These are phyloP conservation scores for Trissoscelio sp. DNA, from an alignment of 2,888 invertebrate species.

Conservation along the genomic window DNA sequence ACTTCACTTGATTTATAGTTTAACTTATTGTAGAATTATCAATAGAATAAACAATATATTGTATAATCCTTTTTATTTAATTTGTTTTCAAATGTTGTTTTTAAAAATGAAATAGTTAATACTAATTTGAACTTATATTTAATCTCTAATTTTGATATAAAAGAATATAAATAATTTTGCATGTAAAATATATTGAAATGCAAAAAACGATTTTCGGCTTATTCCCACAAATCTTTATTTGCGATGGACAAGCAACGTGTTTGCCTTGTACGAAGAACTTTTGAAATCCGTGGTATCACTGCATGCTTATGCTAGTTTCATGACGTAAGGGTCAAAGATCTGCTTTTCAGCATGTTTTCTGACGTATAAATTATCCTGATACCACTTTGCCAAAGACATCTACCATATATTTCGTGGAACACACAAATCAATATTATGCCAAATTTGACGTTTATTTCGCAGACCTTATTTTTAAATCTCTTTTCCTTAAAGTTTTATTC, in stretches of 20 bases:
- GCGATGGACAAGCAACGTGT: constrained; percentile 39
- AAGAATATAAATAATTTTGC: too few species aligned
- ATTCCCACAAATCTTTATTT: constrained; percentile 21
- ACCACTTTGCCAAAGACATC: constrained; percentile 23
- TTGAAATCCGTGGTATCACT: constrained; percentile 37
- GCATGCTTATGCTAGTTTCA: constrained; percentile 41
- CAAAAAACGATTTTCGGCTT: too few species aligned
- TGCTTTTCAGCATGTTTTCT: constrained; percentile 59
- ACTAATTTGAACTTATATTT: too few species aligned
- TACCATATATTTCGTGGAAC: constrained; percentile 10
- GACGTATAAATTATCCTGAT: constrained; percentile 68
- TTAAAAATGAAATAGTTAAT: too few species aligned
- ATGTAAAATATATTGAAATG: too few species aligned
- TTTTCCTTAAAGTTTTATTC: background rate
- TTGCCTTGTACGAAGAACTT: constrained; percentile 58
- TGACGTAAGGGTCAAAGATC: constrained; percentile 71
- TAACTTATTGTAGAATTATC: constrained; percentile 6
- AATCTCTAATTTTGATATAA: too few species aligned
- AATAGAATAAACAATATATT: background rate
- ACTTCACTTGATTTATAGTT: constrained; percentile 2
- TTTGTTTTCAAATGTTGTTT: too few species aligned
- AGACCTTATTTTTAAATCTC: background rate
- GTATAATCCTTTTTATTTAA: background rate
- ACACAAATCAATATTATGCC: constrained; percentile 18
- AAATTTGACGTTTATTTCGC: constrained; percentile 10